Evolutionary conservation across 1,140 invertebrate genomes (phyloP).

Genomic region (Condylostylus longicornis): DNA sequence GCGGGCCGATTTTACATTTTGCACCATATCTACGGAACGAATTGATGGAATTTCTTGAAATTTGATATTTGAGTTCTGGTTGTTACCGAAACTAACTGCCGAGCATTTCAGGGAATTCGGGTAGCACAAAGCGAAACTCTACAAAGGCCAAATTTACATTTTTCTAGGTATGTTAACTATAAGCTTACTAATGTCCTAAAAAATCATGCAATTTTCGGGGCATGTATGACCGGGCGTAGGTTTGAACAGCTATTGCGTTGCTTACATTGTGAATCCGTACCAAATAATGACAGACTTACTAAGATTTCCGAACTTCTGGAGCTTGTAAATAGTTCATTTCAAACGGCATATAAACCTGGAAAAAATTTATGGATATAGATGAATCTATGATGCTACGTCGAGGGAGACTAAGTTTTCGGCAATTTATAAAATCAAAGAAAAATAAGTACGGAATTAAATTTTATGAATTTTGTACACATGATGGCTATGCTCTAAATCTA

Average conservation of each 20-base stretch:
- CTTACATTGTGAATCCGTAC: slow-evolving; percentile 10
- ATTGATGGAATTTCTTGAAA: no score
- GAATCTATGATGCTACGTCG: slow-evolving; percentile 21
- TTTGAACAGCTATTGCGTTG: slow-evolving; percentile 21
- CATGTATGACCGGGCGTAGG: slow-evolving; percentile 16
- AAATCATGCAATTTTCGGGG: slow-evolving; percentile 18
- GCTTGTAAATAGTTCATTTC: neutral
- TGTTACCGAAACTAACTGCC: no score
- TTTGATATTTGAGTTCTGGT: no score
- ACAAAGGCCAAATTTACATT: no score
- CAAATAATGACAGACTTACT: slow-evolving; percentile 8
- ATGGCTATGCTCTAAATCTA: slow-evolving; percentile 23
- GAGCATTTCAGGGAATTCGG: no score
- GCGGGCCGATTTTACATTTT: no score
- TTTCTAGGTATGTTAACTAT: no score
- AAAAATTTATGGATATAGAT: slow-evolving; percentile 12
- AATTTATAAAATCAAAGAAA: slow-evolving; percentile 17
- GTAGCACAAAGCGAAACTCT: no score
- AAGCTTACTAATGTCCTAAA: no score
- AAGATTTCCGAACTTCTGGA: slow-evolving; percentile 5
- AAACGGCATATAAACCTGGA: slow-evolving; percentile 3
- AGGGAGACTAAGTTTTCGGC: slow-evolving; percentile 15
- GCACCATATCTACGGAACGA: no score
- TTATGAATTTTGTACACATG: slow-evolving; percentile 13
- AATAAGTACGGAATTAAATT: slow-evolving; percentile 24